Percentiles rank a stretch among this genome's conserved stretches.
Conservation (phyloP, 2,888 invertebrate genomes). For the Tetragonula carbonaria region DNA sequence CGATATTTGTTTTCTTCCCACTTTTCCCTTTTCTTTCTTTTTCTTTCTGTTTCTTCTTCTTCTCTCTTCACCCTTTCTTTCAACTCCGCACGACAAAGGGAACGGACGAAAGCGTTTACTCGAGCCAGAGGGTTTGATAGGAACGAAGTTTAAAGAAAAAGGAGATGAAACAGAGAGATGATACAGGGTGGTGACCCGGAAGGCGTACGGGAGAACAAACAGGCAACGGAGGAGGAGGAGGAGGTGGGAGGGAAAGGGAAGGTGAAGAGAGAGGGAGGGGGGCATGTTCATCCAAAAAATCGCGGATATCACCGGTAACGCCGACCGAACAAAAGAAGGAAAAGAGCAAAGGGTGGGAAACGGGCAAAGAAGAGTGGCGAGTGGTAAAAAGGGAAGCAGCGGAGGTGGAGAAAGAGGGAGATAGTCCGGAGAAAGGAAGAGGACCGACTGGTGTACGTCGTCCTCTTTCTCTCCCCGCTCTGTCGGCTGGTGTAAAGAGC, state of each 20-base stretch:
- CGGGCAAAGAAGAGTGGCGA: slow-evolving; percentile 11
- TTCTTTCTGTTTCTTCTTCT: no score
- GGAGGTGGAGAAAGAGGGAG: not conserved
- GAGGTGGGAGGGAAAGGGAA: not conserved
- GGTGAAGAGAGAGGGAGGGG: not conserved
- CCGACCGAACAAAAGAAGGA: slow-evolving; percentile 59
- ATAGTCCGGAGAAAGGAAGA: not conserved
- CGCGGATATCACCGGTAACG: slow-evolving; percentile 63
- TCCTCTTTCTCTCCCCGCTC: not conserved
- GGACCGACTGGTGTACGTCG: not conserved
- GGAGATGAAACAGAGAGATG: slow-evolving; percentile 6
- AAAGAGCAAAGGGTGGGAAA: slow-evolving; percentile 29
- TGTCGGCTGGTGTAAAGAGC: slow-evolving; percentile 39
- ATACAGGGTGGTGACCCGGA: slow-evolving; percentile 45
- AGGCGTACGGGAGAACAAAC: slow-evolving; percentile 31
- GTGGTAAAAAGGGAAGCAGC: not conserved
- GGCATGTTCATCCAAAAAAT: slow-evolving; percentile 63
- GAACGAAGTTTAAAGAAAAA: slow-evolving; percentile 22
- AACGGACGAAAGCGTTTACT: slow-evolving; percentile 28
- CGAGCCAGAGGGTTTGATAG: not conserved
- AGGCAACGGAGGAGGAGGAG: not conserved
- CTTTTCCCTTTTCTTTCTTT: not conserved
- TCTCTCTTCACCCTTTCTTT: not conserved
- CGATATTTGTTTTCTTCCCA: slow-evolving; percentile 12
- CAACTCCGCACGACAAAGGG: not conserved